These are phyloP conservation scores for Micronycteris hirsuta DNA, from an alignment of 2,113 vertebrate species.

Conservation along the genomic window DNA sequence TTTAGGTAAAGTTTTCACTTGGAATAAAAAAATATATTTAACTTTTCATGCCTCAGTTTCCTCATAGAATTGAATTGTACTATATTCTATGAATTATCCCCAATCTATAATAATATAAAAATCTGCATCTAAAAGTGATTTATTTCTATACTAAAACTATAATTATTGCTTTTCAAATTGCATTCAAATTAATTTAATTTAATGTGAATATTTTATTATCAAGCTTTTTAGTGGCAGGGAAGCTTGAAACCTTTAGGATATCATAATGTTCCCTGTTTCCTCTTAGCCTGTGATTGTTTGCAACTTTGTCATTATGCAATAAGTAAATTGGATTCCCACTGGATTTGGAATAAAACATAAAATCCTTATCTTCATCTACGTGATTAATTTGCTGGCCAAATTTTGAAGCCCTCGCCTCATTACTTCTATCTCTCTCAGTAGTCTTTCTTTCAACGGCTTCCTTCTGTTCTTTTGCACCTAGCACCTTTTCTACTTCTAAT, in stretches of 20 bases:
- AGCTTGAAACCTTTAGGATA: neutral
- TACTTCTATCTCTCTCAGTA: neutral
- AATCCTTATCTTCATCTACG: neutral
- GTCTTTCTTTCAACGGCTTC: neutral
- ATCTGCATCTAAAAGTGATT: neutral
- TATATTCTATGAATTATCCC: neutral
- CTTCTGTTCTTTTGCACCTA: neutral
- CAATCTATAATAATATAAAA: neutral
- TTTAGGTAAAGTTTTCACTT: neutral
- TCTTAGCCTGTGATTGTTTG: neutral
- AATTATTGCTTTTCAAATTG: neutral
- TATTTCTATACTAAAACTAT: neutral
- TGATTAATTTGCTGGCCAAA: neutral
- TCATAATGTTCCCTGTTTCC: neutral
- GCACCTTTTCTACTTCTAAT: neutral
- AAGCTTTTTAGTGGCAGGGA: neutral
- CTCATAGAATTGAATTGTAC: neutral
- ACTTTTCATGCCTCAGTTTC: neutral
- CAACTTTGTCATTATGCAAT: neutral
- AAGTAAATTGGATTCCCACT: neutral
- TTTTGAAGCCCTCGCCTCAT: accelerated
- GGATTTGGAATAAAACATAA: neutral
- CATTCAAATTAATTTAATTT: neutral
- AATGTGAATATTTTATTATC: neutral
- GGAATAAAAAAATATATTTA: neutral